Percentiles rank a stretch among this genome's conserved stretches.
Evolutionary conservation across 2,888 invertebrate genomes (phyloP).

Genomic region (Seira sanloemensis): DNA sequence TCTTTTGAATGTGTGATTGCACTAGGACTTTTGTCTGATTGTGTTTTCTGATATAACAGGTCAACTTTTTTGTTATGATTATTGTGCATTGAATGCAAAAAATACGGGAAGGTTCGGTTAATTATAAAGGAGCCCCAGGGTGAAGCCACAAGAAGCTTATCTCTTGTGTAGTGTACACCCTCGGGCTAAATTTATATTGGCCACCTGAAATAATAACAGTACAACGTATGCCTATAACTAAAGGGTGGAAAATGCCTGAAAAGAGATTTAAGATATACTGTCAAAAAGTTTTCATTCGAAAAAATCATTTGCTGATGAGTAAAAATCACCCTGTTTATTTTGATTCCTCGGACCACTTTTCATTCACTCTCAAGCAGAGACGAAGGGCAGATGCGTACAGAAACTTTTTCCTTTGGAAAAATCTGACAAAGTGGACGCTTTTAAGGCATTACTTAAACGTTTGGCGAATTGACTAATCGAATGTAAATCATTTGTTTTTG

Average conservation of each 20-base stretch:
- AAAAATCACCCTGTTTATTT: conserved; percentile 19
- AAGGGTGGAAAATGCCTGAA: not conserved
- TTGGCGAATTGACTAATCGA: not conserved
- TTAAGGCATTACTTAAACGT: too few relatives aligned
- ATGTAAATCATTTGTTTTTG: not conserved
- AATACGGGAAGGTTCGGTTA: conserved; percentile 23
- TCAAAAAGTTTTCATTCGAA: conserved; percentile 33
- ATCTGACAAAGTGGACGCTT: not conserved
- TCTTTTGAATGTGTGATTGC: not conserved
- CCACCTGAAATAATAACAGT: not conserved
- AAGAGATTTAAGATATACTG: not conserved
- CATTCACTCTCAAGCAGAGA: not conserved
- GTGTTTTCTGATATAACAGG: conserved; percentile 4
- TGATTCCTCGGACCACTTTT: not conserved
- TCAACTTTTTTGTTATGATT: conserved; percentile 16
- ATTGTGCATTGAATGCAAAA: not conserved
- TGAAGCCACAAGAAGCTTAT: conserved; percentile 32
- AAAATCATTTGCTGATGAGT: conserved; percentile 4
- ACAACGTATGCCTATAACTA: not conserved
- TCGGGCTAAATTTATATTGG: conserved; percentile 19
- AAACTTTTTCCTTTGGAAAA: not conserved
- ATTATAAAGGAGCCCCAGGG: conserved; percentile 46
- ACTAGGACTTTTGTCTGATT: not conserved
- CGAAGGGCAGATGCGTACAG: not conserved
- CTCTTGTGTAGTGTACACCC: conserved; percentile 30